A percentile compares a stretch with the other conserved stretches of the same genome.
Evolutionary conservation across 2,797 vertebrate genomes (phyloP).

Genomic region (Lerista edwardsae): DNA sequence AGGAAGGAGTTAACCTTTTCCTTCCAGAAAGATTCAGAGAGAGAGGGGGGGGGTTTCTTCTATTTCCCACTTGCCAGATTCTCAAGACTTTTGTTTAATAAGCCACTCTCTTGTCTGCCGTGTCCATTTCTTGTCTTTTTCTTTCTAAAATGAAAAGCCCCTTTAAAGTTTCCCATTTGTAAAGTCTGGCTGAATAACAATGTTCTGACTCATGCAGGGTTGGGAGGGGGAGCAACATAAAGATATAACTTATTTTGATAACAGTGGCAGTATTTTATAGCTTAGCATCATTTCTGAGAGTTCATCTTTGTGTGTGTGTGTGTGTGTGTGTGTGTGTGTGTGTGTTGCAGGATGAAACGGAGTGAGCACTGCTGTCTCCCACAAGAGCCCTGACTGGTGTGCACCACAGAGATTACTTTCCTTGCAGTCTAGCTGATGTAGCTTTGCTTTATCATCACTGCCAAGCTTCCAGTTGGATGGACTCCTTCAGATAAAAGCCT

Average conservation of each 20-base stretch:
- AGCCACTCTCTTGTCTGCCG: background rate
- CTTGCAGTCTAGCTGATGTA: constrained; percentile 52
- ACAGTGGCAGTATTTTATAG: background rate
- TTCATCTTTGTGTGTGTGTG: background rate
- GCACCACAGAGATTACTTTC: constrained; percentile 55
- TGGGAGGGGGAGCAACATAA: background rate
- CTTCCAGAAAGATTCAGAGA: background rate
- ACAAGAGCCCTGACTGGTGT: constrained; percentile 40
- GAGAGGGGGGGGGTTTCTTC: constrained; percentile 16
- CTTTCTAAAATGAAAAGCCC: background rate
- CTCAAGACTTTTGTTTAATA: background rate
- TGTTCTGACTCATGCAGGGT: background rate
- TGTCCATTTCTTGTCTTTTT: background rate
- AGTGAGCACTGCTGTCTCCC: constrained; percentile 17
- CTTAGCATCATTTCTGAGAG: background rate
- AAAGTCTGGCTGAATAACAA: background rate
- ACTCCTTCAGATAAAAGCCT: constrained; percentile 75
- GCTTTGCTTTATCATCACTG: constrained; percentile 73
- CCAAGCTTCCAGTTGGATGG: constrained; percentile 71
- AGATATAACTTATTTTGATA: background rate
- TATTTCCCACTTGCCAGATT: background rate
- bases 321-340: background rate
- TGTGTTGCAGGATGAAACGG: background rate
- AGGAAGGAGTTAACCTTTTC: too few species aligned
- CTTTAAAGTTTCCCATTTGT: background rate